Evolutionary conservation across 2,888 invertebrate genomes (phyloP), one percentile per base, ranked within the genome.

Genomic region (Cryptocephalus moraei): DNA sequence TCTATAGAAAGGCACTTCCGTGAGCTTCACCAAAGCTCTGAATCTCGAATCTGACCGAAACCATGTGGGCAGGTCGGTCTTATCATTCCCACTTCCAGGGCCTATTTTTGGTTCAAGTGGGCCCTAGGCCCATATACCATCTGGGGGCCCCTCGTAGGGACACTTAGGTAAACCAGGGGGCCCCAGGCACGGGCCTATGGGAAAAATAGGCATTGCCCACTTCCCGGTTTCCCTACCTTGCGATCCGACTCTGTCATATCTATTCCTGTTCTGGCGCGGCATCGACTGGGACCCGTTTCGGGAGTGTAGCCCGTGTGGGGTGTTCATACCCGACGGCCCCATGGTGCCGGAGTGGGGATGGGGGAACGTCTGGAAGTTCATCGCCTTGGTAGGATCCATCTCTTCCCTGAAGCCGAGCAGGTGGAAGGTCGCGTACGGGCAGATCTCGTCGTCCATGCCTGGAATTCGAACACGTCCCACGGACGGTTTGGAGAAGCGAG

Each of bases 341-440:
- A 90, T 84, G 6, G 89, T 89, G 51, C 89, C 89, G 49, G 87
- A 84, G 71, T 89, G 84, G 49, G 83, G 84, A 70, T 91, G 90
- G 1, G 86, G 86, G 77, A 86, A 86, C 58, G 91, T 87, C 74
- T 91, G 79, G 83, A 91, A 90, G 73, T 90, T 78, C 84, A 90
- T 80, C 36, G 89, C 89, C 75, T 91, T 91, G 70, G 78, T 84
- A 41, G 91, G 91, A 71, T 92, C 91, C 91, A 92, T 91, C 78
- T 92, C 91, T 70, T 92, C 91, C 62, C 92, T 87, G 85, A 92
- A 92, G 59, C 91, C 92, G 48, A 92, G 81, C 64, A 92, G 78
- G 71, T 94, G 93, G 86, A 94, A 94, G 39, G 94, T 94, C 8
- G 94, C 94, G 73, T 94, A 94, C 39, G 94, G 94, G 74, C 93